These are phyloP conservation scores for Pachycephus smyrnensis DNA, from an alignment of 2,888 invertebrate species.

Conservation along the genomic window DNA sequence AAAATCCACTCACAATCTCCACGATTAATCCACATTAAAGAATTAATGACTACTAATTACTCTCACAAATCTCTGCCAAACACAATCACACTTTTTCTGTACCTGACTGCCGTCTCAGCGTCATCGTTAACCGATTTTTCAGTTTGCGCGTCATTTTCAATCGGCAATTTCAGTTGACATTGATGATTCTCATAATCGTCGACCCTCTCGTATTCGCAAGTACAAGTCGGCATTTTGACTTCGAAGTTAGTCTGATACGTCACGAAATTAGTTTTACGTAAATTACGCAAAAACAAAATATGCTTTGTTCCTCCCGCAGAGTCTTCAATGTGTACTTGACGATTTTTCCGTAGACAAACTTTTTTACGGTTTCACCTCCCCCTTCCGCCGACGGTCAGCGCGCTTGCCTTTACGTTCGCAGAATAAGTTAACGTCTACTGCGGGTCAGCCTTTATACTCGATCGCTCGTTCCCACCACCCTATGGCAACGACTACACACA, in stretches of 20 bases:
- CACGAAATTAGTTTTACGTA: neutral
- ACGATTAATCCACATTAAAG: neutral
- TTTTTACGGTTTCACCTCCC: neutral
- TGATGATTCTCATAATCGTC: conserved; percentile 39
- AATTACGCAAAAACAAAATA: neutral
- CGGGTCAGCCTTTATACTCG: neutral
- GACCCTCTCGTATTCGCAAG: conserved; percentile 40
- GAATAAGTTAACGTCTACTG: neutral
- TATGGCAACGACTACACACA: neutral
- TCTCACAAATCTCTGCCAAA: neutral
- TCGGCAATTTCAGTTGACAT: conserved; percentile 40
- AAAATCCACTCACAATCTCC: too few species aligned
- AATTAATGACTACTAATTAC: neutral
- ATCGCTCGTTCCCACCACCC: conserved; percentile 5
- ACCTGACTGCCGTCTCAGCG: conserved; percentile 30
- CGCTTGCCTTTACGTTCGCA: neutral
- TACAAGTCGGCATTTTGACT: conserved; percentile 52
- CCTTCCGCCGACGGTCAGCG: neutral
- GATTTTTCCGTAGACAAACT: too few species aligned
- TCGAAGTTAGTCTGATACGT: neutral
- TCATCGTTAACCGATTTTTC: conserved; percentile 19
- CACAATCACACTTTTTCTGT: conserved; percentile 11
- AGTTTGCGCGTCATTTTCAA: conserved; percentile 20
- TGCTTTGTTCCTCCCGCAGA: neutral
- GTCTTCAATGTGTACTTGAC: neutral